Conservation (phyloP, 2,113 vertebrate species). For the Chlorodrepanis virens region DNA sequence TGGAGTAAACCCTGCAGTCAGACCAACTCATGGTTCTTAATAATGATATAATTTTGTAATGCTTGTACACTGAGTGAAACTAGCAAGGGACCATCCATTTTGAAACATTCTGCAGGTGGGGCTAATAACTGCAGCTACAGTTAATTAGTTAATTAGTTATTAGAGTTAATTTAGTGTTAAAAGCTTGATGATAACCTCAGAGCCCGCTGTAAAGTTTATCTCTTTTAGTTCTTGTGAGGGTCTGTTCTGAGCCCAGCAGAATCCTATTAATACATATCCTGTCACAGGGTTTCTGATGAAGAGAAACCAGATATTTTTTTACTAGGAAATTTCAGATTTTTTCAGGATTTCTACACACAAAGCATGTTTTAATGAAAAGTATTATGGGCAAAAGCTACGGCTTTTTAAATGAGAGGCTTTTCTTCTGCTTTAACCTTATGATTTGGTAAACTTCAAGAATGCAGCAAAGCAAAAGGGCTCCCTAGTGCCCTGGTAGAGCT, state of each 20-base stretch:
- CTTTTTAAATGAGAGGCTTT: not conserved
- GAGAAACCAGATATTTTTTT: not conserved
- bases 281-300: not conserved
- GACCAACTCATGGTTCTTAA: not conserved
- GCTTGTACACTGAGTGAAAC: not conserved
- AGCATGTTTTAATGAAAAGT: not conserved
- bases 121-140: not conserved
- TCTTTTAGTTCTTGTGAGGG: not conserved
- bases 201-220: not conserved
- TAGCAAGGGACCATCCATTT: not conserved
- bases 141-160: not conserved
- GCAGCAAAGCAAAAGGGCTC: not conserved
- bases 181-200: not conserved
- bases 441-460: not conserved
- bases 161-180: not conserved
- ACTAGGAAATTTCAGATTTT: not conserved
- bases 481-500: not conserved
- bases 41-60: not conserved
- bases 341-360: not conserved
- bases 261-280: not conserved
- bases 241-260: not conserved
- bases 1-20: not conserved
- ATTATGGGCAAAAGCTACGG: not conserved
- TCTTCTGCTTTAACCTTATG: not conserved
- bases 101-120: not conserved